Percentiles rank a stretch among this genome's conserved stretches.
Conservation (phyloP, 2,888 invertebrate genomes). For the Drosophila robusta region DNA sequence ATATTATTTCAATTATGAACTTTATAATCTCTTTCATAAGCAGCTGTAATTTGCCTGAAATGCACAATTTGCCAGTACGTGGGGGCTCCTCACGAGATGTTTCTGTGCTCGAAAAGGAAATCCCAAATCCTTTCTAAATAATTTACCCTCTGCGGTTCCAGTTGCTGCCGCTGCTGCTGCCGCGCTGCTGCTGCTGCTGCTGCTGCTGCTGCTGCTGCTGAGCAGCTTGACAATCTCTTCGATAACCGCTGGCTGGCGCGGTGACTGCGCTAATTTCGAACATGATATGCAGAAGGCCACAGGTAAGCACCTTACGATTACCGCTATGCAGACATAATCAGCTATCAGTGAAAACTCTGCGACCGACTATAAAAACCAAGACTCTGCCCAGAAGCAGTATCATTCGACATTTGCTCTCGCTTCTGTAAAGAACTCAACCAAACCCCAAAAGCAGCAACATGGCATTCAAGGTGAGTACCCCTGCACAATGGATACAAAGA, state of each 20-base stretch:
- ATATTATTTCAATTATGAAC: constrained; percentile 11
- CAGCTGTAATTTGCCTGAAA: constrained; percentile 27
- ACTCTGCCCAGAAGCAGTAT: constrained; percentile 54
- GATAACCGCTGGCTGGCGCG: constrained; percentile 34
- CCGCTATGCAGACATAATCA: constrained; percentile 49
- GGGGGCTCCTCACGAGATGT: constrained; percentile 21
- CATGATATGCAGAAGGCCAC: constrained; percentile 80
- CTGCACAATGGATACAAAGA: constrained; percentile 17
- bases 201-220: constrained; percentile 9
- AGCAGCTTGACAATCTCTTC: constrained; percentile 68
- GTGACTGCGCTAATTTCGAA: constrained; percentile 78
- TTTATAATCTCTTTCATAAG: not conserved
- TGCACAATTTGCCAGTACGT: constrained; percentile 33
- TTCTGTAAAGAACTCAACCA: constrained; percentile 75
- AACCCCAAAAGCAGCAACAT: constrained; percentile 60
- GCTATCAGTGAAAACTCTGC: constrained; percentile 53
- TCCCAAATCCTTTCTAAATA: constrained; percentile 77
- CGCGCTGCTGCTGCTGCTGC: not conserved
- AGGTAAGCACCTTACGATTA: constrained; percentile 67
- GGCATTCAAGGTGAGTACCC: constrained; percentile 80
- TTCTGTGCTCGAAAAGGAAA: constrained; percentile 39
- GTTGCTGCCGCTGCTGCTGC: not conserved
- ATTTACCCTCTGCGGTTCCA: constrained; percentile 40
- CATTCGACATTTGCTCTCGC: constrained; percentile 67
- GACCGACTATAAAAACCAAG: constrained; percentile 68